Evolutionary conservation across 2,797 vertebrate species (phyloP), one percentile per base, ranked within the genome.

Genomic region (Xiphorhynchus erythropygius): DNA sequence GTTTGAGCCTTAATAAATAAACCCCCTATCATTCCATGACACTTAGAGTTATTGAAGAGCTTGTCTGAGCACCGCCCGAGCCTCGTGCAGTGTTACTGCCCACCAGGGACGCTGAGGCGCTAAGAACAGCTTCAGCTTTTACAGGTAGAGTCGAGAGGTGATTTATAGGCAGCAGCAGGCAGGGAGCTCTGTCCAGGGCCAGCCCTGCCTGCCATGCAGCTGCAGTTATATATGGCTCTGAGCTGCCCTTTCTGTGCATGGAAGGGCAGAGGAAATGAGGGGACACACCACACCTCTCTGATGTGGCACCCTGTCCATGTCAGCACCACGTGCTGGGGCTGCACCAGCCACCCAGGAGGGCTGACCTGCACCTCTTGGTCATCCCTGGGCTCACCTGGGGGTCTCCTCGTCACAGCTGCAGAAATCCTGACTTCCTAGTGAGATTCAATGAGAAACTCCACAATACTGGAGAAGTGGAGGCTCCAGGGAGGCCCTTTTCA

Each of bases 211-310:
- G 82, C 87, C 25, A 49, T 42, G 22, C 70, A 11, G 95, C 27
- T 23, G 14, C 90, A 84, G 76, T 85, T 93, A 87, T 80, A 55
- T 42, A 70, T 87, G 91, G 94, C 95, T 67, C 90, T 57, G 76
- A 94, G 73, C 96, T 88, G 93, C 95, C 96, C 97, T 97, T 96
- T 94, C 90, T 67, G 69, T 62, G 67, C 63, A 11, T 70, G 71
- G 94, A 96, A 97, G 96, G 97, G 95, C 97, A 95, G 87, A 59
- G 86, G 89, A 90, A 97, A 96, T 53, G 90, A 96, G 93, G 89
- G 94, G 94, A 86, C 85, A 27, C 93, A 93, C 93, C 89, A 79
- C 13, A 1, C 86, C 89, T 86, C 67, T 47, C 75, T 92, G 89
- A 90, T 76, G 37, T 37, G 55, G 13, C 60, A 15, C 68, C 13